phyloP scores from a whole-genome alignment of 2,888 invertebrate genomes.

The Pinctada fucata region DNA sequence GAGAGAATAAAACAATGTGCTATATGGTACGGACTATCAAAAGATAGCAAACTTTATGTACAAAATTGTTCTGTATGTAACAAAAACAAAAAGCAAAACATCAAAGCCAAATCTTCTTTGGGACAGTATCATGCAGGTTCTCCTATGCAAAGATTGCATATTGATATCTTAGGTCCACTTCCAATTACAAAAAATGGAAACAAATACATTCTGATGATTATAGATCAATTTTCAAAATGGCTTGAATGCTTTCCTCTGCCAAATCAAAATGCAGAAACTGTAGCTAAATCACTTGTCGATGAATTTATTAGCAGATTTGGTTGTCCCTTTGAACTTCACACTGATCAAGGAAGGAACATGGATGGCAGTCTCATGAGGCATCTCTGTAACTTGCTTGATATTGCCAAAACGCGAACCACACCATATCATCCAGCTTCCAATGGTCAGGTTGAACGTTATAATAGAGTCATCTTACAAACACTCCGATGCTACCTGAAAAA shows the following conservation, averaged over 20 bases:
- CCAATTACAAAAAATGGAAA: conserved; percentile 12
- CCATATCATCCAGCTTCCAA: conserved; percentile 41
- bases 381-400: conserved; percentile 36
- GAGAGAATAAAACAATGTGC: conserved; percentile 3
- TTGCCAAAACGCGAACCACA: too few relatives aligned
- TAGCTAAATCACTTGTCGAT: conserved; percentile 28
- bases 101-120: conserved; percentile 15
- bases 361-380: conserved; percentile 28
- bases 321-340: conserved; percentile 35
- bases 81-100: conserved; percentile 13
- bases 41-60: conserved; percentile 21
- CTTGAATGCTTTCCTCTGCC: conserved; percentile 29
- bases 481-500: conserved; percentile 32
- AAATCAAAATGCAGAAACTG: conserved; percentile 27
- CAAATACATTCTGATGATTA: conserved; percentile 27
- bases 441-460: conserved; percentile 39
- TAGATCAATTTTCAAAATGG: conserved; percentile 37
- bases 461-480: conserved; percentile 29
- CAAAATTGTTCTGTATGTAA: conserved; percentile 11
- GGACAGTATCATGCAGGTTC: conserved; percentile 21
- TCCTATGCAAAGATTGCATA: conserved; percentile 34
- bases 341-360: conserved; percentile 39
- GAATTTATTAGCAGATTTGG: conserved; percentile 36
- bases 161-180: too few relatives aligned
- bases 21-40: conserved; percentile 19